Evolutionary conservation across 1,140 invertebrate genomes (phyloP), one percentile per base, ranked within the genome.

Genomic region (Arctopsyche grandis): DNA sequence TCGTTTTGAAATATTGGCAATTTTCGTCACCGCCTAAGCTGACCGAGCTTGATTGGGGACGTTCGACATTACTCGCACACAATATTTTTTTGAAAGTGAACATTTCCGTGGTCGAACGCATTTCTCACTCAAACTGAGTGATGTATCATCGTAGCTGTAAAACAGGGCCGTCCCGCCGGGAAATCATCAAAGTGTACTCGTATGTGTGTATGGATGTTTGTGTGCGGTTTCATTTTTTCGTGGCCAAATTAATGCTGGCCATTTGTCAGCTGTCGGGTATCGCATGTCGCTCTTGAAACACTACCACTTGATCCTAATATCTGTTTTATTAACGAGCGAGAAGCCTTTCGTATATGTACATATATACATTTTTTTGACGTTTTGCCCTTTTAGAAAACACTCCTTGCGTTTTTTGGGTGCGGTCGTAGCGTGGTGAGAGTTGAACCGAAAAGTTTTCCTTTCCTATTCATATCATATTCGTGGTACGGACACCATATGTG

Each of bases 231-330:
- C 60, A 66, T 16, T 21, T 66, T 66, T 66, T 66, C 21, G 63
- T 66, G 63, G 63, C 9, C 63, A 66, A 71, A 71, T 48, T 71
- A 71, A 71, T 71, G 69, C 24, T 16, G 38, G 29, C 43, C 69
- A 71, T 71, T 71, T 71, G 44, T 66, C 69, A 71, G 38, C 69
- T 71, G 69, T 71, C 69, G 69, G 24, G 69, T 44, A 71, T 71
- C 69, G 69, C 69, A 71, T 71, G 69, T 19, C 69, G 63, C 24
- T 24, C 43, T 38, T 14, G 66, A 38, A 69, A 69, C 38, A n/a
- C 66, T 21, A 22, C 63, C 43, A 71, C 69, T 71, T 71, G 69
- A 71, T 71, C 69, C 44, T 48, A n/a, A 71, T 38, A 16, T 46
- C 69, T 38, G 24, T 71, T 71, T 71, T 48, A 71, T 71, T 71